Evolutionary conservation across 2,797 vertebrate genomes (phyloP).

Genomic region (Rhynchonycteris naso): DNA sequence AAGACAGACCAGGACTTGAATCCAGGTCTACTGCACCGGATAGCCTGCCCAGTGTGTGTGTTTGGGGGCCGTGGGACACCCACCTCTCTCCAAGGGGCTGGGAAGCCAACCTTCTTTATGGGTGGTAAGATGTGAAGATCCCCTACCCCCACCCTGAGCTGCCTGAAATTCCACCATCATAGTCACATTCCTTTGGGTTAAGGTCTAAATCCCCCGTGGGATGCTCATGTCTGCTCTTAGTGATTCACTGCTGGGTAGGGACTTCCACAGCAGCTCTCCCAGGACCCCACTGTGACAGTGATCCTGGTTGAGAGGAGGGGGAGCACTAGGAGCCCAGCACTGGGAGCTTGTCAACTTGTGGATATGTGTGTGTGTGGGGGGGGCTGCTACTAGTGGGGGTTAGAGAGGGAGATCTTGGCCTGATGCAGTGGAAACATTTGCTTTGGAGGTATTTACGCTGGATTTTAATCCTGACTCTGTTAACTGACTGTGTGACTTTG

Average conservation of each 20-base stretch:
- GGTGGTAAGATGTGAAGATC: slow-evolving; percentile 20
- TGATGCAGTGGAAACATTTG: not conserved
- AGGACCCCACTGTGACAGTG: slow-evolving; percentile 12
- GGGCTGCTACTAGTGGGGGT: not conserved
- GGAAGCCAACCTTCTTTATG: not conserved
- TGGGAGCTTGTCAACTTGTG: not conserved
- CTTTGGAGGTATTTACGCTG: not conserved
- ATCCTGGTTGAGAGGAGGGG: not conserved
- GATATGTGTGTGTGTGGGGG: not conserved
- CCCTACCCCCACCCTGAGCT: slow-evolving; percentile 36
- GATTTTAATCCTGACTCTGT: not conserved
- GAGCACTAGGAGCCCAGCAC: not conserved
- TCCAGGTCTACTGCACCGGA: not conserved
- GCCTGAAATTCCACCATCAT: slow-evolving; percentile 66
- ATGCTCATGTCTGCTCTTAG: slow-evolving; percentile 67
- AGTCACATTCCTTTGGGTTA: slow-evolving; percentile 78
- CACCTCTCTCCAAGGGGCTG: not conserved
- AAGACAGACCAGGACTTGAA: not conserved
- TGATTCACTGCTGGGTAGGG: slow-evolving; percentile 69
- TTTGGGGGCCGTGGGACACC: not conserved
- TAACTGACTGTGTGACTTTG: slow-evolving; percentile 45
- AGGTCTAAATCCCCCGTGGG: slow-evolving; percentile 78
- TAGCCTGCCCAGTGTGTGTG: not conserved
- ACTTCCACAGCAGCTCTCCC: not conserved
- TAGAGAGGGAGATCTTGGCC: not conserved